Base-by-base conservation (phyloP, 2,113 vertebrate genomes). In the Hippopotamus amphibius region DNA sequence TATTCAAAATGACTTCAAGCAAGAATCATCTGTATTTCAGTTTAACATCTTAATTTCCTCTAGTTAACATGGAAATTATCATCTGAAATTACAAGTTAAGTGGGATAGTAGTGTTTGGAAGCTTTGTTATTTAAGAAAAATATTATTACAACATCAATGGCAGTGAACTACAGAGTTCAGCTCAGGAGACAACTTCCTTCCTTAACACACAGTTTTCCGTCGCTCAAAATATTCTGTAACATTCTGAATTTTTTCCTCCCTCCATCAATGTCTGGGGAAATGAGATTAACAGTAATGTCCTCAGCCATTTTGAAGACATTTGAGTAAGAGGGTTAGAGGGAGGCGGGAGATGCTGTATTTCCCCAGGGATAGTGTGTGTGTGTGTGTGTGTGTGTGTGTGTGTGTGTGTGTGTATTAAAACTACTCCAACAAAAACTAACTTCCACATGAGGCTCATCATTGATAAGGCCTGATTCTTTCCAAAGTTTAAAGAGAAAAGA, bases 91-190 rank as follows among this genome's bases (percentile, higher is more conserved):
- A 96, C 74, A 96, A 87, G 59, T 55, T 71, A 96, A 93, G 53
- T 83, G 71, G 92, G 57, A 77, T 53, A 74, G 90, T 69, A 59
- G 96, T 65, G 81, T 85, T 80, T 95, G 96, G 90, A 91, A 97
- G 84, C 87, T 91, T 93, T 72, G 83, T 96, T 93, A 86, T 94
- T 92, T 90, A 94, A 97, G 95, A 92, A 97, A 97, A 98, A 97
- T 96, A 96, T 97, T 97, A 86, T 98, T 95, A 66, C 82, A 97
- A 90, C 95, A 65, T 94, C 65, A 94, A 89, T 93, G 69, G 91
- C 88, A 22, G 85, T 24, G 91, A 95, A 79, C 96, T 79, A 48
- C 68, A 57, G 84, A 94, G 88, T 81, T 96, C 77, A 92, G 82
- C 55, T 66, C 30, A 72, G 90, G 93, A 86, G 95, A 92, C 92